These are phyloP conservation scores for Mnemiopsis leidyi DNA, from an alignment of 37 sponge, comb jelly and placozoan genomes.

Conservation along the genomic window DNA sequence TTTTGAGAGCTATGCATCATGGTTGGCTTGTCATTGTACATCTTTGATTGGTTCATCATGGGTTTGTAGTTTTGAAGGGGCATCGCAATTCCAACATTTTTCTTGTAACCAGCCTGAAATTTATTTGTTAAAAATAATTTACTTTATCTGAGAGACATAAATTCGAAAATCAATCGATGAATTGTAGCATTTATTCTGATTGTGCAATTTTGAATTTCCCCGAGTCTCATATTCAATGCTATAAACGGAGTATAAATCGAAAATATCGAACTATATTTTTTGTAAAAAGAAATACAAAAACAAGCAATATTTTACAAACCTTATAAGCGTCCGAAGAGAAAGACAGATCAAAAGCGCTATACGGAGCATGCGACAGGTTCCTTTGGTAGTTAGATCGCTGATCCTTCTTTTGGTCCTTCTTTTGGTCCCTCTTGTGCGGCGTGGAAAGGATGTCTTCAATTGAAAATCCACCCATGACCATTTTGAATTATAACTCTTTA, in stretches of 20 bases:
- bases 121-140: neutral
- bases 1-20: neutral
- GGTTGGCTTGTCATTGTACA: neutral
- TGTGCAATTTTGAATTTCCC: no score
- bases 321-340: neutral
- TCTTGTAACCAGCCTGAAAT: neutral
- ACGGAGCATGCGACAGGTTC: neutral
- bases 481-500: neutral
- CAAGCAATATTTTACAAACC: no score
- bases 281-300: no score
- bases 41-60: neutral
- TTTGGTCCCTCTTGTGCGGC: neutral
- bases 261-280: no score
- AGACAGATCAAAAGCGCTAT: neutral
- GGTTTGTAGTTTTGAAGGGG: neutral
- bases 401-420: neutral
- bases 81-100: neutral
- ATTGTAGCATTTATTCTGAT: no score
- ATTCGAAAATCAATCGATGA: no score
- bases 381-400: neutral
- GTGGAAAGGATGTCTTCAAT: neutral
- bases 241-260: no score
- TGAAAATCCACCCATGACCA: neutral
- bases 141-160: no score
- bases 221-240: no score